These are phyloP conservation scores for Phoenoteleia sp. DNA, from an alignment of 2,888 invertebrate genomes.

Conservation along the genomic window DNA sequence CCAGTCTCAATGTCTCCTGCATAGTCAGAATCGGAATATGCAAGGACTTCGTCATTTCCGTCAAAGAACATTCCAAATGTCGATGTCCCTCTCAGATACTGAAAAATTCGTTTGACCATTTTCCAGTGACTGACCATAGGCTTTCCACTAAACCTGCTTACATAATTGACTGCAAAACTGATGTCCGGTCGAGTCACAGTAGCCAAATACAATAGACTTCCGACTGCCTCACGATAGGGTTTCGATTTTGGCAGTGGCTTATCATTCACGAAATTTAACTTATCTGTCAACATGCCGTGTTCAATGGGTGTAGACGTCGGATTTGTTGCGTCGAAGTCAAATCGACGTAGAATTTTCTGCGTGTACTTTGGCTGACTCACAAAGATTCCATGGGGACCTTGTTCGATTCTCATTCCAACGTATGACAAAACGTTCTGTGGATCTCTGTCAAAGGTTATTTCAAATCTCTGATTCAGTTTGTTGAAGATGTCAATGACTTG, in stretches of 20 bases:
- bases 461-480: background rate
- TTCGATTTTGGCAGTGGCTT: background rate
- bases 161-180: constrained; percentile 75
- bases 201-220: background rate
- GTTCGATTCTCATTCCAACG: background rate
- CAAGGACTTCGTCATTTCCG: constrained; percentile 63
- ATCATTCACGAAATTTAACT: background rate
- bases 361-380: background rate
- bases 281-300: background rate
- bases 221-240: background rate
- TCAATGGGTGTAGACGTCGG: background rate
- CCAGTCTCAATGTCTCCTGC: constrained; percentile 30
- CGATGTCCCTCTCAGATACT: constrained; percentile 67
- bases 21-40: constrained; percentile 70
- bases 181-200: constrained; percentile 39
- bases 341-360: background rate
- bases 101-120: constrained; percentile 69
- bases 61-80: constrained; percentile 75
- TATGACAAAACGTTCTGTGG: background rate
- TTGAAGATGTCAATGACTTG: background rate
- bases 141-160: too few relatives aligned
- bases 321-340: background rate
- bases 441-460: background rate
- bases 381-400: background rate
- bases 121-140: constrained; percentile 69